Evolutionary conservation across 2,113 vertebrate species (phyloP).

Genomic region (Pipa parva): DNA sequence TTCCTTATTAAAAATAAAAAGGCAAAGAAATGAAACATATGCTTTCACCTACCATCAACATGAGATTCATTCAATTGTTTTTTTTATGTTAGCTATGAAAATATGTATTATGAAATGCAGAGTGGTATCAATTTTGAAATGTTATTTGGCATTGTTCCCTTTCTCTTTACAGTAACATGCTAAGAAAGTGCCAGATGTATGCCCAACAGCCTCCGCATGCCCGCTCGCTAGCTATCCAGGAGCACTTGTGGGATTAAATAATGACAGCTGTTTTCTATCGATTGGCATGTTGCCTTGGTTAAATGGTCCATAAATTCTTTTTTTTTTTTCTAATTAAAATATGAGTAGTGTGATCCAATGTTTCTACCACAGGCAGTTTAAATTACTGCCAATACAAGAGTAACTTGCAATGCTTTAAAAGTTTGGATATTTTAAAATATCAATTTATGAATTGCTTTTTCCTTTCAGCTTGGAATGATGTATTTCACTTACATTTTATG

Average conservation of each 20-base stretch:
- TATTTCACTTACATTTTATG: constrained; percentile 7
- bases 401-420: constrained; percentile 13
- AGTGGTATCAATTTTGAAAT: not conserved
- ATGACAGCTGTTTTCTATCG: constrained; percentile 26
- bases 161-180: constrained; percentile 3
- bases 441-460: not conserved
- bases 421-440: constrained; percentile 21
- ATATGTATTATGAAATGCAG: not conserved
- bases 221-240: constrained; percentile 17
- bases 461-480: not conserved
- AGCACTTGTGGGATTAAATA: constrained; percentile 24
- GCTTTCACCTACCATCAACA: too few relatives aligned
- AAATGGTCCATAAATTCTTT: constrained; percentile 45
- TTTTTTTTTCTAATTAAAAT: constrained; percentile 35
- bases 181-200: constrained; percentile 21
- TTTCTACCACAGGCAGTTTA: constrained; percentile 30
- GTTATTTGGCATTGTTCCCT: not conserved
- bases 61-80: constrained; percentile 27
- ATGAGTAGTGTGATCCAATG: constrained; percentile 29
- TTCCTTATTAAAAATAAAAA: too few relatives aligned
- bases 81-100: not conserved
- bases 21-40: too few relatives aligned
- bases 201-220: not conserved
- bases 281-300: constrained; percentile 43
- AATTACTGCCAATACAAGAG: constrained; percentile 15